Base-by-base conservation (phyloP, 2,888 invertebrate genomes). In the Isotomurus palustris region DNA sequence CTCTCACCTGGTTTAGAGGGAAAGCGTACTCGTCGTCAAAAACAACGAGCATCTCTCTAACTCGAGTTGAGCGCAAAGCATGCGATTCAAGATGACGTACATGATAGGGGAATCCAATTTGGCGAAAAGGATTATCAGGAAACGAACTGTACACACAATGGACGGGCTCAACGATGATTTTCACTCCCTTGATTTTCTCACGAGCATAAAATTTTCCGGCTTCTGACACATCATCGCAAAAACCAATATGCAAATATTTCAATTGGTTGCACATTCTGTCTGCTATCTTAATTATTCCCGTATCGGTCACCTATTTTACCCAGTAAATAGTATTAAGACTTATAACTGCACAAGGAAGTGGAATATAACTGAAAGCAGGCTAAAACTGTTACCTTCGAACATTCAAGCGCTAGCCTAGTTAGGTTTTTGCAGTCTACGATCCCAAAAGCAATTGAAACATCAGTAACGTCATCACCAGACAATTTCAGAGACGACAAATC, bases 161-260 rank as follows among this genome's bases (percentile, higher is more conserved):
- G 4, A 4, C 35, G 28, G 35, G 44, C 19, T 60, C 60, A 19
- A 60, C 49, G 1, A 60, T 35, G n/a, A 60, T n/a, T 21, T 51
- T 48, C 1, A 56, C 62, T 1, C 45, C 43, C 10, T 44, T 38
- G 10, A 67, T 24, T 38, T 67, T 67, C 51, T 67, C 65, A 8
- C 59, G 51, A 12, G 60, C 61, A 41, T 65, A 65, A 52, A 58
- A 67, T 27, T 58, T 61, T 40, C 67, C 65, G 40, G 59, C 62
- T 41, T 67, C 67, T 3, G 64, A 57, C 10, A 67, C 54, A 28
- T 60, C 59, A 2, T 54, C 21, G 25, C 67, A 67, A 25, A 62
- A 50, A 2, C 50, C 43, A 14, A 64, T 43, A 49, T 67, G 63
- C 22, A 67, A 35, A 28, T 17, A 47, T 2, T 53, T 24, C 3